Evolutionary conservation across 2,113 vertebrate species (phyloP).

Genomic region (Catharus fuscescens): DNA sequence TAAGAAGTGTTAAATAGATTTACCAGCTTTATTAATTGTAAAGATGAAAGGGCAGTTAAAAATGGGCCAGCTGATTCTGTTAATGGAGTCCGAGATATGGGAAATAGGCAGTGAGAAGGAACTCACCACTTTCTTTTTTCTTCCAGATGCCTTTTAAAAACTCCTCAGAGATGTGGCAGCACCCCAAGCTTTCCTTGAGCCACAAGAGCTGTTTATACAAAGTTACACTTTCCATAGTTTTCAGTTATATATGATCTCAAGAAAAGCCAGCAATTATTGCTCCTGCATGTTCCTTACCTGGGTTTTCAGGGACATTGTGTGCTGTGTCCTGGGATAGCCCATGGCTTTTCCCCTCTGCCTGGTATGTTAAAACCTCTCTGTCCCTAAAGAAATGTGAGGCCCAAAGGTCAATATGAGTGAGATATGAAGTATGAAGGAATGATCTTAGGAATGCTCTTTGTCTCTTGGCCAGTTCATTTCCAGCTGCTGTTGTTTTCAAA

Average conservation of each 20-base stretch:
- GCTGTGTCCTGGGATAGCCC: neutral
- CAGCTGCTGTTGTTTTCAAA: neutral
- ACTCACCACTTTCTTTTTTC: neutral
- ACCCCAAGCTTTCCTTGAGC: neutral
- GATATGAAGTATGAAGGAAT: neutral
- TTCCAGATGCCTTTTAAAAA: neutral
- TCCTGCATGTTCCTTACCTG: rapidly evolving
- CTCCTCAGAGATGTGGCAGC: neutral
- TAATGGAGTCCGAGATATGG: neutral
- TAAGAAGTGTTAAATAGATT: neutral
- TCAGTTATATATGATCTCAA: neutral
- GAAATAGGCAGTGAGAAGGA: neutral
- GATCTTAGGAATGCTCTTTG: neutral
- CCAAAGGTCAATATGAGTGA: neutral
- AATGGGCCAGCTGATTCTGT: neutral
- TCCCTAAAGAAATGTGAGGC: neutral
- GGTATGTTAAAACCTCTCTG: neutral
- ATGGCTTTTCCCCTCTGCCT: neutral
- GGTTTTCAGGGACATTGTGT: neutral
- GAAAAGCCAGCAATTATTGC: neutral
- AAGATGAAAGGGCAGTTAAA: neutral
- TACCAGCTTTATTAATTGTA: neutral
- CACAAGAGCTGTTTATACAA: neutral
- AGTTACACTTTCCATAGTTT: neutral
- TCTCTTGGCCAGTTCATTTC: neutral